Evolutionary conservation across 2,113 vertebrate species (phyloP).

Genomic region (Archilochus colubris): DNA sequence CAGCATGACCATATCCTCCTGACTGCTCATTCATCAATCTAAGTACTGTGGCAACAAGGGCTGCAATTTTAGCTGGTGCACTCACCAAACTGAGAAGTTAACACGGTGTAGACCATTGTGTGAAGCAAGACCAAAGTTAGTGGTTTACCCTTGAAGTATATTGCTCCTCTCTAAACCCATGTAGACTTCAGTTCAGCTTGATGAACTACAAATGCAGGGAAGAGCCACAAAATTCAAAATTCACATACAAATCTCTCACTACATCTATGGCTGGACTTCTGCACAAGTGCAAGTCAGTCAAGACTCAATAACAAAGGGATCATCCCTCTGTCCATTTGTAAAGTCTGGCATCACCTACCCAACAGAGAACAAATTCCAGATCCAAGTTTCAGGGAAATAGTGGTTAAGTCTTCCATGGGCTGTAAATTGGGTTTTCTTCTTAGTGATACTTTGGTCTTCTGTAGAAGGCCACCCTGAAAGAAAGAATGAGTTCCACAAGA

Average conservation of each 20-base stretch:
- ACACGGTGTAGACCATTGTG: neutral
- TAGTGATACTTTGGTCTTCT: neutral
- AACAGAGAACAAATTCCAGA: conserved; percentile 80
- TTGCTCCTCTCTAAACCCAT: neutral
- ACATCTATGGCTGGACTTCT: neutral
- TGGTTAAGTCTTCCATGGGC: conserved; percentile 12
- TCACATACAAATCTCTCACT: neutral
- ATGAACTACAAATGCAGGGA: neutral
- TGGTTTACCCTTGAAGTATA: neutral
- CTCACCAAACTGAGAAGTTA: neutral
- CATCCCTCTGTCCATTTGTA: neutral
- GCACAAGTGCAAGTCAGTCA: neutral
- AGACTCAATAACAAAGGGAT: neutral
- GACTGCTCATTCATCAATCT: neutral
- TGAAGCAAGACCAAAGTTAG: neutral
- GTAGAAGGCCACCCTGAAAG: neutral
- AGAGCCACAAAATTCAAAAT: neutral
- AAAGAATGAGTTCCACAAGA: neutral
- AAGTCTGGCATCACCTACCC: conserved; percentile 69
- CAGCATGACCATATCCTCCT: neutral
- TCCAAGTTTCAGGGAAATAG: conserved; percentile 86
- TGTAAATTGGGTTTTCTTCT: neutral
- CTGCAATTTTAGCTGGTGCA: neutral
- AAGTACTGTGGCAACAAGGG: neutral
- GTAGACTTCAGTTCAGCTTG: neutral